Conservation (phyloP, 2,888 invertebrate genomes). For the Scelioninae gen. 1 region DNA sequence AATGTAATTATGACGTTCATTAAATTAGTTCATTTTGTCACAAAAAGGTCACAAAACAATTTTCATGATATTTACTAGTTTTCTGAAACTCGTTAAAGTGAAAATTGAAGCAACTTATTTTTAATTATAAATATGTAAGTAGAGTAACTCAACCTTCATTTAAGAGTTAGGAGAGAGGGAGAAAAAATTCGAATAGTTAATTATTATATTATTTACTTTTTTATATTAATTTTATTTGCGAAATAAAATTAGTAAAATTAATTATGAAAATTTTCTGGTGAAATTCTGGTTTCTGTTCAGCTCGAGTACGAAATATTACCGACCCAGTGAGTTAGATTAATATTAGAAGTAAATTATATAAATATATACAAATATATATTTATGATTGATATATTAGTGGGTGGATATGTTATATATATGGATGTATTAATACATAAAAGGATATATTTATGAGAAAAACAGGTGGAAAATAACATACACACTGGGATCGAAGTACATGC, state of each 20-base stretch:
- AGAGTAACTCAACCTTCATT: no score
- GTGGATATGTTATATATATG: constrained; percentile 63
- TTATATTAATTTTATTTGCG: constrained; percentile 19
- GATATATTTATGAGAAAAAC: constrained; percentile 53
- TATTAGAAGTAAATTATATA: constrained; percentile 43
- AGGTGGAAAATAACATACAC: constrained; percentile 4
- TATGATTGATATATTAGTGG: constrained; percentile 60
- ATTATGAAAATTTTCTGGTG: constrained; percentile 8
- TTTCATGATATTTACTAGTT: constrained; percentile 7
- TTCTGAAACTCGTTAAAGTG: background rate
- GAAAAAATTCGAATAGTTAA: no score
- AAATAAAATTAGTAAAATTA: constrained; percentile 7
- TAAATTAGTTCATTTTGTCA: background rate
- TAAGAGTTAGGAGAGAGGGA: no score
- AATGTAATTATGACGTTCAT: background rate
- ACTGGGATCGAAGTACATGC: constrained; percentile 47
- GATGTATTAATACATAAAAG: constrained; percentile 57
- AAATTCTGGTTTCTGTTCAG: constrained; percentile 30
- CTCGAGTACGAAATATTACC: constrained; percentile 36
- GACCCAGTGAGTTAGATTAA: constrained; percentile 49
- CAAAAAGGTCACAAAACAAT: constrained; percentile 19
- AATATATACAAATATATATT: constrained; percentile 46
- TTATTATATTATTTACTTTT: no score
- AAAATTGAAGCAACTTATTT: no score
- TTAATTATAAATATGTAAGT: no score